phyloP scores from a whole-genome alignment of 2,888 invertebrate genomes.

The Agonum fuliginosum region DNA sequence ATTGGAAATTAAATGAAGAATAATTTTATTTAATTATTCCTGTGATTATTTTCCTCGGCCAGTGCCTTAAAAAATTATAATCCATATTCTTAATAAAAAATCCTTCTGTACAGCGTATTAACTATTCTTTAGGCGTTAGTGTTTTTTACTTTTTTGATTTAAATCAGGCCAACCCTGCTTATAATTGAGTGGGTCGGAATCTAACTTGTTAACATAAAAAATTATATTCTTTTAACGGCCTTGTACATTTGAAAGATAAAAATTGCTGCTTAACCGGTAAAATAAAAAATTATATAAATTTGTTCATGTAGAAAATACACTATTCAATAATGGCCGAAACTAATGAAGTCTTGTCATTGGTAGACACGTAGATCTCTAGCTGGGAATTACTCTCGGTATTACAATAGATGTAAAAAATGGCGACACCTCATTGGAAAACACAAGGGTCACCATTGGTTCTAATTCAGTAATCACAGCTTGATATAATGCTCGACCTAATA shows the following conservation, averaged over 20 bases:
- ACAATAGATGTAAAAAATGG: constrained; percentile 43
- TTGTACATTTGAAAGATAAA: constrained; percentile 5
- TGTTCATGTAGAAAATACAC: constrained; percentile 1
- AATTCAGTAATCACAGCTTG: constrained; percentile 8
- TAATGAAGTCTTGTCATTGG: constrained; percentile 51
- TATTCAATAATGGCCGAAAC: constrained; percentile 43
- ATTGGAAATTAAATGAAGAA: too few relatives aligned
- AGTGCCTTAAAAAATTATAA: too few relatives aligned
- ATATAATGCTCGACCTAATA: not conserved
- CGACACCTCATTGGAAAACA: constrained; percentile 26
- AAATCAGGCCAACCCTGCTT: too few relatives aligned
- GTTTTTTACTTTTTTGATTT: too few relatives aligned
- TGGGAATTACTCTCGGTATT: constrained; percentile 27
- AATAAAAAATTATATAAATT: constrained; percentile 15
- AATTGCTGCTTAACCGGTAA: not conserved
- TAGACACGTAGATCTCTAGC: constrained; percentile 45
- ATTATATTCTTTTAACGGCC: not conserved
- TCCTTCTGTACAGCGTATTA: too few relatives aligned
- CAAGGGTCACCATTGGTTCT: constrained; percentile 45
- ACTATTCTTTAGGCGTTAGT: too few relatives aligned
- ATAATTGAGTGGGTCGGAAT: too few relatives aligned
- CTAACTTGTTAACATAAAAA: too few relatives aligned
- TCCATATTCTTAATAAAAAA: too few relatives aligned
- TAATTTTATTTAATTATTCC: too few relatives aligned
- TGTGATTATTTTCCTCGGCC: too few relatives aligned